Base-by-base conservation (phyloP, 1,140 invertebrate species). In the Heliconius hermathena region DNA sequence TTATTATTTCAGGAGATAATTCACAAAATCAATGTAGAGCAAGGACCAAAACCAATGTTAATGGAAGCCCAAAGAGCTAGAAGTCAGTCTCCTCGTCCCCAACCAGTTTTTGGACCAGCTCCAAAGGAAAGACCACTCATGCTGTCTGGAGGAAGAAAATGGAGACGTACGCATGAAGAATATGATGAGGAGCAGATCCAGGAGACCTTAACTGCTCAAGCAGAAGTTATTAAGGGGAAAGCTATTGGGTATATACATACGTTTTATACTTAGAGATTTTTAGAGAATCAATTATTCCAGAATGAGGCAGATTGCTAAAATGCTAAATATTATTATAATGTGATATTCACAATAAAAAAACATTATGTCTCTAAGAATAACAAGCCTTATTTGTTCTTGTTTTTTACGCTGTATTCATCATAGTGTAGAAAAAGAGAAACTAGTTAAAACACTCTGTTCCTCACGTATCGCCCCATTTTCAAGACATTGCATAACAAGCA, bases 131-230 rank as follows among this genome's bases (percentile, higher is more conserved):
- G 96, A 70, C 96, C 96, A 8, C 85, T 97, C 36, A 95, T 97
- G 46, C 91, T 97, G 52, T 96, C 96, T 5, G 96, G 96, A 60
- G 97, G 97, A 16, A 95, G 97, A 66, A 96, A 96, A 88, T 98
- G 97, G 97, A 96, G 96, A 83, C 95, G 95, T 83, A 96, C 97
- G 4, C 96, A 97, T 89, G 97, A 97, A 90, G 97, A 97, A 78
- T 97, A 97, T 91, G 96, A 97, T 83, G 97, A 98, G 78, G 96
- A 97, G 81, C 96, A 97, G 91, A 97, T 98, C 60, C 96, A 96
- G 66, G 97, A 97, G 87, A 96, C 96, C 5, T 91, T 98, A 77
- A 96, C 96, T 76, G 96, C 96, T 20, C 97, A 97, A 87, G 96
- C 97, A 9, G 97, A 97, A 94, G 95, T 97, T 20, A 96, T 98